These are phyloP conservation scores for Catostomus latipinnis DNA, from an alignment of 2,797 vertebrate genomes.

Conservation along the genomic window DNA sequence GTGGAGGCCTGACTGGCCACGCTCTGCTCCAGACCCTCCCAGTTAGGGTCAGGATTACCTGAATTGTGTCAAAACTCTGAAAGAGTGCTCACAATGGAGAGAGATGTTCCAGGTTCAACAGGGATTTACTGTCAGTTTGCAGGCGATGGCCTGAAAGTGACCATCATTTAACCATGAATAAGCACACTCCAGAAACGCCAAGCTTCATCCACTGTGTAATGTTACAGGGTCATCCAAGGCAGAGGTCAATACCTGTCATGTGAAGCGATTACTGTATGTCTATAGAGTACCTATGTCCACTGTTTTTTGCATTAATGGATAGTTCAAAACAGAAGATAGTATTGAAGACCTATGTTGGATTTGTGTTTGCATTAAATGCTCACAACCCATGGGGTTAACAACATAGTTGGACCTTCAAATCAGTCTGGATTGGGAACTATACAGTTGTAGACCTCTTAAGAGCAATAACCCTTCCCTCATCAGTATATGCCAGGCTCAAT, in stretches of 20 bases:
- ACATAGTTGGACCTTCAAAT: constrained; percentile 15
- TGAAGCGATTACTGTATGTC: constrained; percentile 45
- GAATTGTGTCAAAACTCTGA: constrained; percentile 26
- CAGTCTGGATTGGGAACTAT: constrained; percentile 28
- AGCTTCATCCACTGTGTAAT: constrained; percentile 61
- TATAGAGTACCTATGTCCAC: constrained; percentile 45
- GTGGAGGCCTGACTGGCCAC: neutral
- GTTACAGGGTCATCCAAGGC: constrained; percentile 36
- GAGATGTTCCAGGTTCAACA: neutral
- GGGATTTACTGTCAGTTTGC: neutral
- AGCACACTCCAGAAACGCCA: constrained; percentile 67
- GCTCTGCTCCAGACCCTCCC: constrained; percentile 7
- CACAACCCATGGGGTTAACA: constrained; percentile 31
- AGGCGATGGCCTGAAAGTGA: neutral
- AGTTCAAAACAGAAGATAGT: constrained; percentile 19
- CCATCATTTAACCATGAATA: constrained; percentile 39
- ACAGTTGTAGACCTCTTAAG: constrained; percentile 25
- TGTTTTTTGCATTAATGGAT: constrained; percentile 31
- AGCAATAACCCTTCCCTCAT: constrained; percentile 57
- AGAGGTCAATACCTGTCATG: constrained; percentile 43
- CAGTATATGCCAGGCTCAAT: constrained; percentile 38
- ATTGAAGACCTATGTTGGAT: constrained; percentile 23
- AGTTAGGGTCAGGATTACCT: neutral
- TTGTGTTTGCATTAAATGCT: constrained; percentile 50
- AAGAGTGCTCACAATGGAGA: constrained; percentile 20